A percentile compares a stretch with the other conserved stretches of the same genome.
Conservation (phyloP, 1,140 invertebrate genomes). For the Drosophila pallidifrons region DNA sequence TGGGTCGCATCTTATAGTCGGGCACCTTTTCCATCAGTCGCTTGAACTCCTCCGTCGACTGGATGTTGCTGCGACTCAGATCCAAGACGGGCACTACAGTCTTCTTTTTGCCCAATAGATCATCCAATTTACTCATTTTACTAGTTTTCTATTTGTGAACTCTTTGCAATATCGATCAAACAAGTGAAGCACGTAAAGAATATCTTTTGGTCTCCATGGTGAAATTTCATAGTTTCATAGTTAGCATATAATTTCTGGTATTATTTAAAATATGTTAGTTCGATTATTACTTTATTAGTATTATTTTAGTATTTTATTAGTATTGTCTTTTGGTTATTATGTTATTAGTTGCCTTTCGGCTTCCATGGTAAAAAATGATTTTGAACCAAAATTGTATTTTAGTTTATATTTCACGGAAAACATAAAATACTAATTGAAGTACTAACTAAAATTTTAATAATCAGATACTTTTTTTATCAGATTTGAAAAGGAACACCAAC, state of each 20-base stretch:
- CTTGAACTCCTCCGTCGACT: slow-evolving; percentile 92
- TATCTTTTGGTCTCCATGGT: slow-evolving; percentile 18
- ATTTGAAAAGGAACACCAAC: no score
- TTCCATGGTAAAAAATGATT: slow-evolving; percentile 5
- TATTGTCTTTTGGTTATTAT: no score
- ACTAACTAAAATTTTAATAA: no score
- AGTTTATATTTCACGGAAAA: no score
- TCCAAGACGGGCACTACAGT: slow-evolving; percentile 93
- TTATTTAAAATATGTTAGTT: neutral
- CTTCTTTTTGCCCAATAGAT: slow-evolving; percentile 92
- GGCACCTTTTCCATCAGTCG: slow-evolving; percentile 93
- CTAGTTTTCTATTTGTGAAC: neutral
- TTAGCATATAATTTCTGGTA: neutral
- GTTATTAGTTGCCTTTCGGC: neutral
- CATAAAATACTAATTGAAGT: no score
- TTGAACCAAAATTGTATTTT: no score
- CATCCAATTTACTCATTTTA: slow-evolving; percentile 90
- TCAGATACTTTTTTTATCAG: no score
- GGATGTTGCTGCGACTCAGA: slow-evolving; percentile 91
- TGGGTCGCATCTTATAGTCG: slow-evolving; percentile 94
- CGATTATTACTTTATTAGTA: neutral
- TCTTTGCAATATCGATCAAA: slow-evolving; percentile 48
- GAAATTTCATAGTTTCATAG: neutral
- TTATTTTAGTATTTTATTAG: neutral
- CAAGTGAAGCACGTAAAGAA: slow-evolving; percentile 5